Evolutionary conservation across 1,140 invertebrate genomes (phyloP).

Genomic region (Centruroides sculpturatus): DNA sequence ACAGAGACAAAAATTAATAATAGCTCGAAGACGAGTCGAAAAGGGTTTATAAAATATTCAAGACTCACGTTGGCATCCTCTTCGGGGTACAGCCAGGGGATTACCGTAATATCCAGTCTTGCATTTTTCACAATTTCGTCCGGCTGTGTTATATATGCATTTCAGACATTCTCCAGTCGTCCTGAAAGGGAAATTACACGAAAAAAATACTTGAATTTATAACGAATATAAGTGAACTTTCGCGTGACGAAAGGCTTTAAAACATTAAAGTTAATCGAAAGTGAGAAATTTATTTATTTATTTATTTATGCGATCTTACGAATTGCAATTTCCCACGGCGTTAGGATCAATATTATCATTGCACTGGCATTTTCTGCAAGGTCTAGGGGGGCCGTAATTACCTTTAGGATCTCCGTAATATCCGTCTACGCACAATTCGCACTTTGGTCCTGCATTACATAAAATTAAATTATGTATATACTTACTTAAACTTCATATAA

Average conservation of each 20-base stretch:
- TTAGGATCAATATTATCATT: constrained; percentile 70
- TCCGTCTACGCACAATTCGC: constrained; percentile 82
- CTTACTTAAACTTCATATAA: too few species aligned
- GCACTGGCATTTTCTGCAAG: constrained; percentile 78
- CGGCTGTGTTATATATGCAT: constrained; percentile 92
- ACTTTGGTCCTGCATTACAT: constrained; percentile 13
- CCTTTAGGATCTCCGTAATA: constrained; percentile 53
- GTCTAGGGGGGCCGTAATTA: constrained; percentile 41
- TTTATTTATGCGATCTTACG: neutral
- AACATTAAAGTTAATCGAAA: too few species aligned
- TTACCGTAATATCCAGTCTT: constrained; percentile 73
- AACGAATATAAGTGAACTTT: neutral
- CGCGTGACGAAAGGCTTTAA: neutral
- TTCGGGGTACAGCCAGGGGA: constrained; percentile 64
- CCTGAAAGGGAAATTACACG: neutral
- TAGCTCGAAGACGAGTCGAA: neutral
- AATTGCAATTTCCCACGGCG: constrained; percentile 70
- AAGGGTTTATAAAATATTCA: neutral
- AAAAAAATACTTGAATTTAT: neutral
- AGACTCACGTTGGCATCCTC: constrained; percentile 56
- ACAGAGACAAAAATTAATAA: neutral
- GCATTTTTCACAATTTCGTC: constrained; percentile 65
- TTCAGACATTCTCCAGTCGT: constrained; percentile 82
- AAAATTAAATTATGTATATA: too few species aligned
- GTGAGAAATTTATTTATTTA: too few species aligned